Conservation (phyloP, 2,797 vertebrate genomes). For the Acropternis orthonyx region DNA sequence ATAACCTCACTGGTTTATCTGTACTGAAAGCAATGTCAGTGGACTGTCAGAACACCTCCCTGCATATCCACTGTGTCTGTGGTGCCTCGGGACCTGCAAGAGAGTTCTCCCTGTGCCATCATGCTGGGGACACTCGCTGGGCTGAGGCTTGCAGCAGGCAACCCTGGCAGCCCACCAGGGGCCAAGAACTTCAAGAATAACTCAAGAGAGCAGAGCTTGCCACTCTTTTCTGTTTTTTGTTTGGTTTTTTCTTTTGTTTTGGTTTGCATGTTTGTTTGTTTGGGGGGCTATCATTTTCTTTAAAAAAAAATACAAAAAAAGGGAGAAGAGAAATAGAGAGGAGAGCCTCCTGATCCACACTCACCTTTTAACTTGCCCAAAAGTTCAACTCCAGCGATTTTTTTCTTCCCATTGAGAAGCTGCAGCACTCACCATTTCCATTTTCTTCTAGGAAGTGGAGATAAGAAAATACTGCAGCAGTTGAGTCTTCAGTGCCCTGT, state of each 20-base stretch:
- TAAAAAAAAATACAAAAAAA: background rate
- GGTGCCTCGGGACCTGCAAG: accelerated
- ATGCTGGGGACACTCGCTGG: accelerated
- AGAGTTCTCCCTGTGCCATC: background rate
- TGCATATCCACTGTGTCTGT: accelerated
- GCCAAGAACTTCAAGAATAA: background rate
- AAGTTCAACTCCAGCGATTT: background rate
- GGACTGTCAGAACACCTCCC: background rate
- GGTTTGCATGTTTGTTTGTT: too few species aligned
- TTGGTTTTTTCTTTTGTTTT: too few species aligned
- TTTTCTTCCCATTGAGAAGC: background rate
- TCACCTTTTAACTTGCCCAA: background rate
- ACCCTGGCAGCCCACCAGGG: background rate
- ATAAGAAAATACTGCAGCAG: background rate
- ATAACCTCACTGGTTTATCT: slow-evolving; percentile 20
- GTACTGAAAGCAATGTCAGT: background rate
- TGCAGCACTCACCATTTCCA: background rate
- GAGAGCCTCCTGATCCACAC: background rate
- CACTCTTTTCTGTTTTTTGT: too few species aligned
- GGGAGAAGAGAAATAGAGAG: accelerated
- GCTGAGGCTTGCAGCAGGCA: background rate
- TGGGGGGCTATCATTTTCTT: background rate
- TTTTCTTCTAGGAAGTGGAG: background rate
- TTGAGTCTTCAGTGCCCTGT: accelerated
- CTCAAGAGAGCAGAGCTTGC: accelerated